Evolutionary conservation across 2,888 invertebrate genomes (phyloP), one percentile per base, ranked within the genome.

Genomic region (Phyllotreta striolata): DNA sequence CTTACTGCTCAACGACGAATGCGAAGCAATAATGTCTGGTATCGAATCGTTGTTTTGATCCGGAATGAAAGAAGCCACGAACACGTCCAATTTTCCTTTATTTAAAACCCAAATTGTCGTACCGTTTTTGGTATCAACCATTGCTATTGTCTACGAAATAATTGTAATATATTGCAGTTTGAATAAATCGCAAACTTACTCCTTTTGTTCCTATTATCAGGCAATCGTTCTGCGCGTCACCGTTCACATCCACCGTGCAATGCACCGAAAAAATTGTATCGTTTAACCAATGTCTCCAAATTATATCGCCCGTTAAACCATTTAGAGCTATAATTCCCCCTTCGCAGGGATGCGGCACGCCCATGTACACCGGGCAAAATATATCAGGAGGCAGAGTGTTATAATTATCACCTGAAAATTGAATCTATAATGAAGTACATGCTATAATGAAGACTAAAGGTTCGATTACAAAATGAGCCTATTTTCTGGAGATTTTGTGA

Each of bases 251-350:
- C 10, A 84, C 82, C 12, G 85, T 85, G 78, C 93, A 93, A 72
- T 90, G 88, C 35, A 93, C 76, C 0, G 88, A 88, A 78, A 89
- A 91, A 12, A 93, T 85, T 69, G 91, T 89, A 71, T 91, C 89
- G 40, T 86, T 83, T 5, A 89, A 84, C 87, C 91, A 91, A 69
- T 87, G 86, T 43, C 87, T 86, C 93, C 93, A 93, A 9, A 92
- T 73, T n/a, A 87, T 85, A 38, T 84, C 81, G 0, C 93, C 93
- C 43, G 85, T 88, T 24, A 75, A 78, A 0, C 93, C 93, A 78
- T 92, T 88, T n/a, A 93, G 76, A 0, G 91, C 91, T 68, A 92
- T 81, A 7, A 92, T 84, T 6, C 93, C 92, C 3, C 92, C 93
- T 67, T 88, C 85, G 77, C 93, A 93, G 0, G 88, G 88, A 5